Base-by-base conservation (phyloP, 1,140 invertebrate species). In the Coboldia fuscipes region DNA sequence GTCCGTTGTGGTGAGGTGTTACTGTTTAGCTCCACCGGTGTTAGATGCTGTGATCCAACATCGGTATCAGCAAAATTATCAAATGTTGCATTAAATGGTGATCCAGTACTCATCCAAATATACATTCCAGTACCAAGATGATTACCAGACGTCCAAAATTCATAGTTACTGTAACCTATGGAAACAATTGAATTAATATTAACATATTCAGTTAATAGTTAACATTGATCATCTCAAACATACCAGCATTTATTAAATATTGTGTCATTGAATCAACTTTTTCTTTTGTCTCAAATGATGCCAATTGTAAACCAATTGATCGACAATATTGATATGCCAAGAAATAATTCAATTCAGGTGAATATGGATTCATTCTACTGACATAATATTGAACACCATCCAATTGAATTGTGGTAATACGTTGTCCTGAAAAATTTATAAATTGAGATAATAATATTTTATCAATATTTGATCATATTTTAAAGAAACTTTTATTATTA, bases 131-230 rank as follows among this genome's bases (percentile, higher is more conserved):
- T 81, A 24, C 81, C 82, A 30, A 85, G 58, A 41, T 76, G 72
- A 58, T 86, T 86, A 28, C 82, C 82, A 33, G 80, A 84, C 37
- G 80, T 85, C 81, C 81, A 86, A 56, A 81, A 85, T 48, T 84
- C 77, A 43, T 74, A 79, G 46, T 78, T 76, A 37, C 70, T 72
- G 49, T 78, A 79, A 12, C 75, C 73, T 71, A 56, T 36, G 13
- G 34, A 36, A 23, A 19, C 30, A 29, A 15, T 20, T 16, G 19
- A 20, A 20, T 30, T 19, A 27, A 23, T 17, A 23, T 20, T 15
- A 8, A 13, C 21, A n/a, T 13, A 22, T 34, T 4, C 21, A 8
- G 5, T 17, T 17, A 10, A 34, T 7, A 19, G 8, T 20, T 12
- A 21, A 34, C 14, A 20, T 21, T 34, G 5, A 18, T n/a, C 21